phyloP scores from a whole-genome alignment of 2,113 vertebrate genomes.

The Deroptyus accipitrinus region DNA sequence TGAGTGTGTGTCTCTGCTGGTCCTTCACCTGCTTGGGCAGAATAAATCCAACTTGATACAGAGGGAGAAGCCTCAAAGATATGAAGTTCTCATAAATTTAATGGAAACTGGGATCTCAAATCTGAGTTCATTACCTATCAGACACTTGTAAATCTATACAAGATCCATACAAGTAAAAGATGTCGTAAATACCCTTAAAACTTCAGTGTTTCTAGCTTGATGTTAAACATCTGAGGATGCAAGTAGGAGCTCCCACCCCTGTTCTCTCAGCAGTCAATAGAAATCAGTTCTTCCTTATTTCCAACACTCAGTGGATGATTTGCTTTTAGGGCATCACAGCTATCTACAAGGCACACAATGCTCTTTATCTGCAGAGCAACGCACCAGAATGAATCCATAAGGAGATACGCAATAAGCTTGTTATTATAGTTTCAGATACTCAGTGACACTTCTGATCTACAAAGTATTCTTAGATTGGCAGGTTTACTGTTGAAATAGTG shows the following conservation, averaged over 20 bases:
- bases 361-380: neutral
- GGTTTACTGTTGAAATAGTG: neutral
- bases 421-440: neutral
- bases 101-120: neutral
- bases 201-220: neutral
- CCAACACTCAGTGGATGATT: neutral
- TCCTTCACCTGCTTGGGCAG: neutral
- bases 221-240: neutral
- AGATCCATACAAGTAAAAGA: neutral
- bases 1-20: neutral
- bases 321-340: neutral
- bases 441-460: neutral
- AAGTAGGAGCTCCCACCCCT: neutral
- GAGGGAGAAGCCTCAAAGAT: neutral
- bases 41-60: neutral
- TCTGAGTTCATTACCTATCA: neutral
- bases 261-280: neutral
- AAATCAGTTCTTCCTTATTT: neutral
- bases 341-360: neutral
- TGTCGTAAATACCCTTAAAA: neutral
- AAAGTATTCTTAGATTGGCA: neutral
- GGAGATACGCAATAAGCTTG: neutral
- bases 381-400: neutral
- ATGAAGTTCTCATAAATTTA: neutral
- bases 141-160: neutral